These are phyloP conservation scores for Sterrhoptilus dennistouni DNA, from an alignment of 2,113 vertebrate genomes.

Conservation along the genomic window DNA sequence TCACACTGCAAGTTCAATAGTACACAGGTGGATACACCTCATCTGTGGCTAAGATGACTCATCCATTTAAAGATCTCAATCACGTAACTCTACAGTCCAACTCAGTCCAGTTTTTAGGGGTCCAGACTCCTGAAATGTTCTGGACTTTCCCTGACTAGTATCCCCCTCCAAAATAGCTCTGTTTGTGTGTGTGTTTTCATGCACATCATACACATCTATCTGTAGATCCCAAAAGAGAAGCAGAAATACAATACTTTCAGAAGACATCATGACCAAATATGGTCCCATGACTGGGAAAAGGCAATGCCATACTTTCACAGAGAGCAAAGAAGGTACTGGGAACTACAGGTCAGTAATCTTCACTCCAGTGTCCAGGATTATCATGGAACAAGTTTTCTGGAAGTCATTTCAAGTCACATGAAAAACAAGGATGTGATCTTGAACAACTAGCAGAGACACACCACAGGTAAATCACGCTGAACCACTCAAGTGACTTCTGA, in stretches of 20 bases:
- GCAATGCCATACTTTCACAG: background rate
- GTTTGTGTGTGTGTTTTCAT: background rate
- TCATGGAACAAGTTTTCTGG: background rate
- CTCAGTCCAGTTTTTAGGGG: background rate
- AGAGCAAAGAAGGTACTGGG: background rate
- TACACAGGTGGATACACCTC: background rate
- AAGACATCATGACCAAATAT: background rate
- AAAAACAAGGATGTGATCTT: background rate
- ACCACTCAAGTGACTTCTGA: background rate
- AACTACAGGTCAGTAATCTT: background rate
- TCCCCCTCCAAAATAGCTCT: background rate
- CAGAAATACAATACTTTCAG: background rate
- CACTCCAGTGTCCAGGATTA: background rate
- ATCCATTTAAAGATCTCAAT: background rate
- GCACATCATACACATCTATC: background rate
- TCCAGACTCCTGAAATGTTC: background rate
- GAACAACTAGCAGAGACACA: background rate
- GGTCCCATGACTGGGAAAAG: background rate
- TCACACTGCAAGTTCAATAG: background rate
- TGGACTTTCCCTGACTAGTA: background rate
- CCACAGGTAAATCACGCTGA: background rate
- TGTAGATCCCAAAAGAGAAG: background rate
- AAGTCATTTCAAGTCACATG: background rate
- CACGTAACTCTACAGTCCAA: background rate
- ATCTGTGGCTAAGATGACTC: background rate